These are phyloP conservation scores for Yponomeuta malinellus DNA, from an alignment of 2,888 invertebrate species.

Conservation along the genomic window DNA sequence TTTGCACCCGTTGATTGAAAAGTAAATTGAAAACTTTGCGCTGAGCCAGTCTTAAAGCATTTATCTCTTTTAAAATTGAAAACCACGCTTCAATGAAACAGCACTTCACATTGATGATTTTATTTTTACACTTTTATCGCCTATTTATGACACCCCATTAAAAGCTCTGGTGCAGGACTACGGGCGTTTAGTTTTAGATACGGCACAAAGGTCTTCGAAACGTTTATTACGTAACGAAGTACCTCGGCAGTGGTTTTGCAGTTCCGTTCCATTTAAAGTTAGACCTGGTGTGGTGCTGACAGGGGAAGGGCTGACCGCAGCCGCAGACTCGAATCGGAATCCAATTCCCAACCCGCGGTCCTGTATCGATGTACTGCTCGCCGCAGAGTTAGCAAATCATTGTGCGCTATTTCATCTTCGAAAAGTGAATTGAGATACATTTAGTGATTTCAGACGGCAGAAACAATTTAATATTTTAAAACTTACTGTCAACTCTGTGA, in stretches of 20 bases:
- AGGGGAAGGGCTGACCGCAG: conserved; percentile 12
- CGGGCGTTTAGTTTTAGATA: background rate
- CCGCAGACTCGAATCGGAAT: conserved; percentile 3
- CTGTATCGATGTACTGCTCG: background rate
- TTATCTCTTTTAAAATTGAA: background rate
- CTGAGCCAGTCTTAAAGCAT: background rate
- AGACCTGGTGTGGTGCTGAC: conserved; percentile 5
- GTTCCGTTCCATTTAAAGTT: conserved; percentile 12
- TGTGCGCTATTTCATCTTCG: background rate
- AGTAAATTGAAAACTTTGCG: background rate
- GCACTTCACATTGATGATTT: background rate
- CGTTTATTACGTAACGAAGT: background rate
- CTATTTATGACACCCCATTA: background rate
- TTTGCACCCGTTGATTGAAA: conserved; percentile 1
- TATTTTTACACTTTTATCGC: background rate
- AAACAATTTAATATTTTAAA: conserved; percentile 20
- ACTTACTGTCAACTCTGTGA: conserved; percentile 32
- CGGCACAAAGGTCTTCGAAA: background rate
- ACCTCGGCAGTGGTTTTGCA: background rate
- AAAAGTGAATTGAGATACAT: background rate
- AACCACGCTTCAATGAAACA: background rate
- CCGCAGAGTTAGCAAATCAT: conserved; percentile 9
- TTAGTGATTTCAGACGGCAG: background rate
- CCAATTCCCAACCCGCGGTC: conserved; percentile 5
- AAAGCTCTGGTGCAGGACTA: background rate